phyloP scores from a whole-genome alignment of 2,888 invertebrate species.

The Drosophila mayaguana region DNA sequence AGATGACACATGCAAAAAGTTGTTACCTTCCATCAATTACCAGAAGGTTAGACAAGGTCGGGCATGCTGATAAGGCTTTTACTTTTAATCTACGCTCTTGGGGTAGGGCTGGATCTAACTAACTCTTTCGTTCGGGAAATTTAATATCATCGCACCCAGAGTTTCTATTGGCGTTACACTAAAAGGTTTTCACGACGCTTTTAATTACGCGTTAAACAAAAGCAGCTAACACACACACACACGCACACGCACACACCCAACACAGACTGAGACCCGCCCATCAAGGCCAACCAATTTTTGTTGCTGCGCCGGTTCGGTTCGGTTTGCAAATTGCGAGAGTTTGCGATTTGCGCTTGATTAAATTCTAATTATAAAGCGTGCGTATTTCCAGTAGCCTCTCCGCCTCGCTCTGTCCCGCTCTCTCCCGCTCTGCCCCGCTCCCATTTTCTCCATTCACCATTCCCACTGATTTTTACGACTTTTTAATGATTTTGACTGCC shows the following conservation, averaged over 20 bases:
- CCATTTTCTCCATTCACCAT: constrained; percentile 43
- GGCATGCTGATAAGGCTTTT: constrained; percentile 47
- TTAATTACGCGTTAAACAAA: constrained; percentile 79
- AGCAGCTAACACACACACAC: constrained; percentile 31
- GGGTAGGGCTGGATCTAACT: constrained; percentile 22
- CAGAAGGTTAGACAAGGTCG: constrained; percentile 71
- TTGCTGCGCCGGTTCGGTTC: constrained; percentile 16
- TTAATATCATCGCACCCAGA: constrained; percentile 61
- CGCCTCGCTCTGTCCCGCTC: background rate
- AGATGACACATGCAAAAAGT: constrained; percentile 70
- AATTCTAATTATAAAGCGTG: constrained; percentile 81
- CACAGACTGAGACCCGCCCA: constrained; percentile 1
- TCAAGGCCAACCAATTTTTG: constrained; percentile 41
- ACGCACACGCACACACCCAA: constrained; percentile 13
- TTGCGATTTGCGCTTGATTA: constrained; percentile 81
- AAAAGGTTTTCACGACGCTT: constrained; percentile 76
- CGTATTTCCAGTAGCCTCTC: constrained; percentile 62
- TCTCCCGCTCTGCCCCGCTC: background rate
- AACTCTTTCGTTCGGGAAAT: constrained; percentile 54
- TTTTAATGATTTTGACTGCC: constrained; percentile 81
- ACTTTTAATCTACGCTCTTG: constrained; percentile 55
- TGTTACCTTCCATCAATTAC: constrained; percentile 53
- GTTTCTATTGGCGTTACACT: constrained; percentile 55
- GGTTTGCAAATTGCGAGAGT: constrained; percentile 62
- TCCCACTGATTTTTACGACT: constrained; percentile 80